Percentiles rank a stretch among this genome's conserved stretches.
phyloP scores from a whole-genome alignment of 2,113 vertebrate species.

The Podilymbus podiceps region DNA sequence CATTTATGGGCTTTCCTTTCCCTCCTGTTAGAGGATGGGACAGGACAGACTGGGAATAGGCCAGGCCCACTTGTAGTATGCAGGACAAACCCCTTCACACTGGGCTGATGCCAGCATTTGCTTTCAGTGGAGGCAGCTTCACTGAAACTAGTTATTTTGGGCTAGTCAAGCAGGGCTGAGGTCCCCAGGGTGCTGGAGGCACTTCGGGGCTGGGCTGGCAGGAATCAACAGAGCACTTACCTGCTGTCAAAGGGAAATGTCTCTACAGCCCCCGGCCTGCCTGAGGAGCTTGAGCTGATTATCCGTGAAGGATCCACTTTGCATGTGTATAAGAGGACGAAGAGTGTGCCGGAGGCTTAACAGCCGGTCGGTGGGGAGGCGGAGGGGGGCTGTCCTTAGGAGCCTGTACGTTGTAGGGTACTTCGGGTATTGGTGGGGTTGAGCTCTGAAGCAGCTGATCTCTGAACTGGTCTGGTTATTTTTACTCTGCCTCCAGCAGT shows the following conservation, averaged over 20 bases:
- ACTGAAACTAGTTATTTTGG: not conserved
- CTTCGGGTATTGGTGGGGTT: not conserved
- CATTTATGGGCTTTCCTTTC: not conserved
- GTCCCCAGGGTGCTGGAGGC: not conserved
- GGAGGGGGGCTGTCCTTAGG: too few relatives aligned
- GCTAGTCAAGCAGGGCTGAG: not conserved
- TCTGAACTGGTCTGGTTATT: not conserved
- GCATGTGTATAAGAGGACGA: not conserved
- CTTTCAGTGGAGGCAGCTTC: not conserved
- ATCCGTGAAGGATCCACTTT: not conserved
- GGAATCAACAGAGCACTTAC: not conserved
- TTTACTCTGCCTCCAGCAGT: not conserved
- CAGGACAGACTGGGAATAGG: not conserved
- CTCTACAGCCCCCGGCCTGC: not conserved
- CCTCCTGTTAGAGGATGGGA: not conserved
- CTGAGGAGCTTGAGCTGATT: not conserved
- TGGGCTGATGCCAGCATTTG: not conserved
- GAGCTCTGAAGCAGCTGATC: not conserved
- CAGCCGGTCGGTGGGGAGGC: not conserved
- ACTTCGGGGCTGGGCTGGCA: fast-evolving
- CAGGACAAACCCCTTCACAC: not conserved
- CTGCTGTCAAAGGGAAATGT: not conserved
- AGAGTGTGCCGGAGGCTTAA: not conserved
- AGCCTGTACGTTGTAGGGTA: not conserved
- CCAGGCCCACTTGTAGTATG: not conserved